Base-by-base conservation (phyloP, 2,797 vertebrate genomes). In the Hippocampus kuda region DNA sequence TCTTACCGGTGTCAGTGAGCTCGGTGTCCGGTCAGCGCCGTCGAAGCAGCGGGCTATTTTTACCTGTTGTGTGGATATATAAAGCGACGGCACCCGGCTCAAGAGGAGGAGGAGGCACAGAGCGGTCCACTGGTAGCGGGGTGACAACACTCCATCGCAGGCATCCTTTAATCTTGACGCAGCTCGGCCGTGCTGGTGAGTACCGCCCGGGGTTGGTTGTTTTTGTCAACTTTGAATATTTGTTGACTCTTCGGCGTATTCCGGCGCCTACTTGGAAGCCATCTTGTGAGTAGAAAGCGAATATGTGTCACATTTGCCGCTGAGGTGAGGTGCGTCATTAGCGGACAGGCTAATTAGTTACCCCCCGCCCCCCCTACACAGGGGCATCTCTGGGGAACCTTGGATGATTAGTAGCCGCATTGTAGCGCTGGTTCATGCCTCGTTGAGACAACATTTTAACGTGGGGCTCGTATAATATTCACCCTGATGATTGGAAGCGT, bases 101-200 rank as follows among this genome's bases (percentile, higher is more conserved):
- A 20, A 24, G 63, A 46, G 22, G 42, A 24, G 60, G 60, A 61
- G 60, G 62, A 64, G 42, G 62, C 16, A 30, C 59, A 20, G 30
- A 60, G 41, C 24, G 41, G 62, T 24, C 38, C 0, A 67, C 67
- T 46, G 73, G 72, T 74, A 41, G 78, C 71, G 68, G 77, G 77
- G 59, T 24, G 80, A 80, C 79, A 70, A 76, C 38, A 53, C 41
- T 46, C 64, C 44, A 30, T 70, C 12, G 73, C 75, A 77, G 67
- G 34, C 79, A 82, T 85, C 84, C 69, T 79, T 38, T 62, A 78
- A 65, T 75, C 13, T 65, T 65, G 7, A 48, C 72, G 73, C 72
- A 76, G 76, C 75, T 72, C 75, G 22, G 70, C 72, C 75, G 76
- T 65, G 71, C 79, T 81, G 84, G 86, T 86, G 85, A 85, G 84